A percentile compares a stretch with the other conserved stretches of the same genome.
phyloP scores from a whole-genome alignment of 2,113 vertebrate species.

The Mionectes macconnelli region DNA sequence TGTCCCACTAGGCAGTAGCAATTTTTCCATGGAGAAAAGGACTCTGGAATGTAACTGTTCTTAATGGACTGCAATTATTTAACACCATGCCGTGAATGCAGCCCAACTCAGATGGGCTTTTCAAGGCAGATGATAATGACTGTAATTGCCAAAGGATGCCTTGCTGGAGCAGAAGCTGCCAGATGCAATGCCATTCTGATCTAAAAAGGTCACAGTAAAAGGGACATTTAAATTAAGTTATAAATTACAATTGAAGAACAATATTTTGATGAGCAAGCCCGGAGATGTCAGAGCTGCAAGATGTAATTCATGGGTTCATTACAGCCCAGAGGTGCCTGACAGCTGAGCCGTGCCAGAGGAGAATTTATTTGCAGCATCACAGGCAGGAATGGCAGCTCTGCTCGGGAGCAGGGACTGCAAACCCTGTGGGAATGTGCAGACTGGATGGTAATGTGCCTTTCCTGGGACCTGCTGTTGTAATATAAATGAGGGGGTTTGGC shows the following conservation, averaged over 20 bases:
- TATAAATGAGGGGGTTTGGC: not conserved
- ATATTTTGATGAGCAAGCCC: conserved; percentile 82
- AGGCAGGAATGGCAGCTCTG: conserved; percentile 70
- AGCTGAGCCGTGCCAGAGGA: conserved; percentile 80
- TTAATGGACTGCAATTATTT: conserved; percentile 62
- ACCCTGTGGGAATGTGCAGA: conserved; percentile 1
- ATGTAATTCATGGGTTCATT: conserved; percentile 85
- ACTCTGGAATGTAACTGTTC: conserved; percentile 17
- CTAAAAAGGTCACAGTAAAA: conserved; percentile 76
- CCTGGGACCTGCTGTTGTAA: not conserved
- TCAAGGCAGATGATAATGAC: conserved; percentile 46
- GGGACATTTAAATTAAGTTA: conserved; percentile 82
- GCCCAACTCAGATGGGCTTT: conserved; percentile 35
- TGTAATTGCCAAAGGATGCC: conserved; percentile 72
- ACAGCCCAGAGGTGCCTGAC: conserved; percentile 76
- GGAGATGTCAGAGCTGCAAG: conserved; percentile 76
- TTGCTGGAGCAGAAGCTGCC: conserved; percentile 61
- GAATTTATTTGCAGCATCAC: conserved; percentile 76
- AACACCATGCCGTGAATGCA: not conserved
- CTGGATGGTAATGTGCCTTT: conserved; percentile 50
- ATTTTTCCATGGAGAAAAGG: not conserved
- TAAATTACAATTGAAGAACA: conserved; percentile 84
- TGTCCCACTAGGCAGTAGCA: not conserved
- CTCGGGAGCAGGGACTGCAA: conserved; percentile 17
- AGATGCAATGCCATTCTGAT: conserved; percentile 66